Conservation (phyloP, 2,113 vertebrate species). For the Tympanuchus pallidicinctus region DNA sequence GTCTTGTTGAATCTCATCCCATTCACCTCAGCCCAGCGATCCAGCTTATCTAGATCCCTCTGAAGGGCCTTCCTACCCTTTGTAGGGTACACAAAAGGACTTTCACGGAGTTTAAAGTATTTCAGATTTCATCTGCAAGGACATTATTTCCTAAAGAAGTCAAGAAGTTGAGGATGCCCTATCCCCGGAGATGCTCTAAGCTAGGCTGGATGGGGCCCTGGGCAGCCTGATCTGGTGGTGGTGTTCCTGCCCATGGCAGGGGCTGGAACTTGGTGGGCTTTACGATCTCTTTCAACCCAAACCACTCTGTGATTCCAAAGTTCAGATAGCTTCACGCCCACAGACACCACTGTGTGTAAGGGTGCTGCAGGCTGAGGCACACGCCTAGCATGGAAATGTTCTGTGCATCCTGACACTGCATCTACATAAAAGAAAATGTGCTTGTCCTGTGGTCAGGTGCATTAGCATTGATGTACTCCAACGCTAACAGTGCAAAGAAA, state of each 20-base stretch:
- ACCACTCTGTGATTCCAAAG: neutral
- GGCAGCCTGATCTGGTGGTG: neutral
- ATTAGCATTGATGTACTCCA: neutral
- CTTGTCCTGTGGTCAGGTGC: neutral
- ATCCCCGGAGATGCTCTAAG: neutral
- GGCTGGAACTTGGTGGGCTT: neutral
- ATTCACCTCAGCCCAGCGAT: too few species aligned
- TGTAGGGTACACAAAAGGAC: neutral
- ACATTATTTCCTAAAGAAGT: fast-evolving
- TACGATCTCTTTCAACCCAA: neutral
- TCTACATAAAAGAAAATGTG: conserved; percentile 4
- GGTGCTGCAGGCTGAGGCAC: fast-evolving
- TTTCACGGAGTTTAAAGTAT: neutral
- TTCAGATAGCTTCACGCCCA: neutral
- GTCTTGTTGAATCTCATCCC: too few species aligned
- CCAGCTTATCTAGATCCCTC: too few species aligned
- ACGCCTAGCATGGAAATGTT: neutral
- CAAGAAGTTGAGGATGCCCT: fast-evolving
- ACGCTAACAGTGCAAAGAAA: conserved; percentile 10
- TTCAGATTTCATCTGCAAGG: neutral
- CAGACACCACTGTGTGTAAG: neutral
- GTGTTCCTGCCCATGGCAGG: neutral
- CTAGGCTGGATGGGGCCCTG: too few species aligned
- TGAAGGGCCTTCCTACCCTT: too few species aligned
- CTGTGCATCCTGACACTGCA: neutral